phyloP scores from a whole-genome alignment of 2,113 vertebrate species.

The Platysteira castanea region DNA sequence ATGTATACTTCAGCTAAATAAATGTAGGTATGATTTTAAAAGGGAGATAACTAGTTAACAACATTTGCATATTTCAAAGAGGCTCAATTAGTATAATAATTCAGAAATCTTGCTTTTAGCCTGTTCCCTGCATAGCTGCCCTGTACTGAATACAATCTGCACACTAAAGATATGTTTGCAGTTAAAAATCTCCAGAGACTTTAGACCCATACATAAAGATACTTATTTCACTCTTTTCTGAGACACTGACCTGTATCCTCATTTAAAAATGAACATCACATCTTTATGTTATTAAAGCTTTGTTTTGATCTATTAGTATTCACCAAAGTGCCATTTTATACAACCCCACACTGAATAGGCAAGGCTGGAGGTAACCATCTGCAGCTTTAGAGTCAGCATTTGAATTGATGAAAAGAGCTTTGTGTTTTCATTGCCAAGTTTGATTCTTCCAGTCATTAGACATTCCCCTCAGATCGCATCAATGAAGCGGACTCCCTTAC shows the following conservation, averaged over 20 bases:
- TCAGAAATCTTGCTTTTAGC: conserved; percentile 34
- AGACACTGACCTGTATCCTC: conserved; percentile 77
- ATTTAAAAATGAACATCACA: conserved; percentile 78
- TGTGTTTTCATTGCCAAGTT: conserved; percentile 87
- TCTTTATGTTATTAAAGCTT: conserved; percentile 82
- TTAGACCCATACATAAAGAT: conserved; percentile 74
- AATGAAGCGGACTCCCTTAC: conserved; percentile 79
- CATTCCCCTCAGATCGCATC: conserved; percentile 84
- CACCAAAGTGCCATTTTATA: conserved; percentile 80
- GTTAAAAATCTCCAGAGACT: conserved; percentile 72
- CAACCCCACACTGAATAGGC: conserved; percentile 71
- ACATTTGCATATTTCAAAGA: not conserved
- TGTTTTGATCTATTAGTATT: conserved; percentile 84
- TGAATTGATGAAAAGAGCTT: conserved; percentile 85
- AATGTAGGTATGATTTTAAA: conserved; percentile 24
- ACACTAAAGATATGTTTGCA: conserved; percentile 67
- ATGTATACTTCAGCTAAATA: conserved; percentile 5
- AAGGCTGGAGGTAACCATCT: conserved; percentile 82
- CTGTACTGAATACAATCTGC: conserved; percentile 50
- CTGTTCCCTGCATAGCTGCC: conserved; percentile 40
- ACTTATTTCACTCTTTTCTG: conserved; percentile 73
- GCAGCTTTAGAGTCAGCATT: conserved; percentile 75
- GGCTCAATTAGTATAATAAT: conserved; percentile 19
- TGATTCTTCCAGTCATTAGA: conserved; percentile 86
- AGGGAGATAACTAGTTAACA: conserved; percentile 32